These are phyloP conservation scores for Mythimna ferrago DNA, from an alignment of 2,888 invertebrate genomes.

Conservation along the genomic window DNA sequence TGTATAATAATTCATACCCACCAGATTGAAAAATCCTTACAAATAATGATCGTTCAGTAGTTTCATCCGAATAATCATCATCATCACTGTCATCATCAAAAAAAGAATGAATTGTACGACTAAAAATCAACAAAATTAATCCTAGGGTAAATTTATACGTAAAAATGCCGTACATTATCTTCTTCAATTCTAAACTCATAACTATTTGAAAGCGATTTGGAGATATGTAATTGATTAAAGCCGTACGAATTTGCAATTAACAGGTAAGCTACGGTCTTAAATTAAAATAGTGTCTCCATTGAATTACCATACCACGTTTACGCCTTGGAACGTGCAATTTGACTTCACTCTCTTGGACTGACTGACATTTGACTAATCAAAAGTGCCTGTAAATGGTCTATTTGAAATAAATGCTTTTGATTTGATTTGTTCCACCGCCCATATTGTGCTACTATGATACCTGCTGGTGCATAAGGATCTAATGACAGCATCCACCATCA, in stretches of 20 bases:
- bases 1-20: background rate
- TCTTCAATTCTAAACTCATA: background rate
- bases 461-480: too few species aligned
- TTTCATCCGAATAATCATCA: background rate
- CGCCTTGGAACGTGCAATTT: too few species aligned
- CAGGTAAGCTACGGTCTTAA: background rate
- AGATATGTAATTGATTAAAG: conserved; percentile 15
- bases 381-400: too few species aligned
- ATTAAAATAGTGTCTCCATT: background rate
- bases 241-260: conserved; percentile 9
- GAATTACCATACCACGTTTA: too few species aligned
- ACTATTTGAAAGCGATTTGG: background rate
- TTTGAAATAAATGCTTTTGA: too few species aligned
- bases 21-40: background rate
- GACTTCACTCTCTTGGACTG: too few species aligned
- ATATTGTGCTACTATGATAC: too few species aligned
- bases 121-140: background rate
- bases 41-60: background rate
- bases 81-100: background rate
- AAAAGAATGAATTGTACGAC: background rate
- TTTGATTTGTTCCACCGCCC: too few species aligned
- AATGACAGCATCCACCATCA: too few species aligned
- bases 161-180: background rate
- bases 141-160: background rate
- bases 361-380: too few species aligned